These are phyloP conservation scores for Brienomyrus brachyistius DNA, from an alignment of 2,113 vertebrate genomes.

Conservation along the genomic window DNA sequence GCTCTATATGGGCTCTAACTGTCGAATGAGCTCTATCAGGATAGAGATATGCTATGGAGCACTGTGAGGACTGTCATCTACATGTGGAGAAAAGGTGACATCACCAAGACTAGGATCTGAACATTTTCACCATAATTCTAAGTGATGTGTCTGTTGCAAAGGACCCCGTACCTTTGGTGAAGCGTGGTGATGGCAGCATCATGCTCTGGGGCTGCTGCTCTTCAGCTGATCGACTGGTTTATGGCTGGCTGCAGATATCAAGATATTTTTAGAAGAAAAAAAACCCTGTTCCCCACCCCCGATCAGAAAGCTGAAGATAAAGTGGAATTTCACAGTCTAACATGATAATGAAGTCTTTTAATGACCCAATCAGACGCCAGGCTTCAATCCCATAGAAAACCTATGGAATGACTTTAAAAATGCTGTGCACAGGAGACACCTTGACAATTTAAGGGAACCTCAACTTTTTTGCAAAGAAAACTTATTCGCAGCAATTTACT, in stretches of 20 bases:
- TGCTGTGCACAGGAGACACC: background rate
- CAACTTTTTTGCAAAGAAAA: background rate
- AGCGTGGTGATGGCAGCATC: background rate
- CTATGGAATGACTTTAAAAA: background rate
- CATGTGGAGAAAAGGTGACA: background rate
- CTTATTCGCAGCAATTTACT: background rate
- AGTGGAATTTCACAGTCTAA: background rate
- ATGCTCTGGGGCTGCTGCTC: background rate
- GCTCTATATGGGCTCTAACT: background rate
- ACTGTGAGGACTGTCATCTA: background rate
- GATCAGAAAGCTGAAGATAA: background rate
- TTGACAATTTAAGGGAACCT: background rate
- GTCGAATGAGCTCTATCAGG: background rate
- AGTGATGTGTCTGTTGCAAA: background rate
- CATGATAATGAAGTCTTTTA: background rate
- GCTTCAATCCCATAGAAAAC: background rate
- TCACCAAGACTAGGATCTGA: background rate
- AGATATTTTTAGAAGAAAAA: background rate
- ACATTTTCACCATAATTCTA: background rate
- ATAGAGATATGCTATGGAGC: background rate
- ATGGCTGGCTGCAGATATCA: background rate
- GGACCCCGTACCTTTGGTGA: background rate
- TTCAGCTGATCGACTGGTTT: background rate
- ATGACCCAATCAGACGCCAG: background rate
- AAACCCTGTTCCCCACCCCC: background rate